phyloP scores from a whole-genome alignment of 2,888 invertebrate species.

The Zygogramma bicolorata region DNA sequence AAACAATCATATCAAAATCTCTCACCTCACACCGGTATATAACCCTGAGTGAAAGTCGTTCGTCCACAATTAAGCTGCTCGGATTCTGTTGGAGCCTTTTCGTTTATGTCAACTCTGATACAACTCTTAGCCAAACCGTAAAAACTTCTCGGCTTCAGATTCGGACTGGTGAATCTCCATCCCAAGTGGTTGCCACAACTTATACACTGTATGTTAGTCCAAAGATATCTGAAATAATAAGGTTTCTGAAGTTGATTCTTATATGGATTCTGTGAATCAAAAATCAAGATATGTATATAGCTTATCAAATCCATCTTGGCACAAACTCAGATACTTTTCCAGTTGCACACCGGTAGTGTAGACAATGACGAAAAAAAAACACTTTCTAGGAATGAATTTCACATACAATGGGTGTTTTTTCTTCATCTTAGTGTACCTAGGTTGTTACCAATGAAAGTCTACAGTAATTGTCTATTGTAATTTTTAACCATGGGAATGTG shows the following conservation, averaged over 20 bases:
- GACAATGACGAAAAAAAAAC: too few species aligned
- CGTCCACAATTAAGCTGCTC: constrained; percentile 16
- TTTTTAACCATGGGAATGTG: too few species aligned
- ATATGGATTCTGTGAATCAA: background rate
- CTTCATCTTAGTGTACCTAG: too few species aligned
- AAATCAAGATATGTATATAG: too few species aligned
- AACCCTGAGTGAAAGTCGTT: constrained; percentile 42
- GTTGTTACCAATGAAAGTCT: too few species aligned
- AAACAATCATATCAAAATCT: background rate
- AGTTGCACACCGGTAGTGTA: too few species aligned
- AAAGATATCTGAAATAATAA: constrained; percentile 75
- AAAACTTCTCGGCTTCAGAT: constrained; percentile 76
- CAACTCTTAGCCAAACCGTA: constrained; percentile 77
- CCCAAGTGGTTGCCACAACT: constrained; percentile 80
- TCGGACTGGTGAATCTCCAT: constrained; percentile 82
- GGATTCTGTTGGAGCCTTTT: constrained; percentile 25
- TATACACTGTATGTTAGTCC: constrained; percentile 81
- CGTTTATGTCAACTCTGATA: constrained; percentile 56
- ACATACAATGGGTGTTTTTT: too few species aligned
- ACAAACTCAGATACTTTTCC: too few species aligned
- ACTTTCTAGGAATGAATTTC: too few species aligned
- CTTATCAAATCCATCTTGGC: too few species aligned
- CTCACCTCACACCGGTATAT: constrained; percentile 37
- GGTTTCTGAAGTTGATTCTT: constrained; percentile 16
- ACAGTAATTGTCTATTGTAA: too few species aligned